Evolutionary conservation across 2,113 vertebrate genomes (phyloP), one percentile per base, ranked within the genome.

Genomic region (Eublepharis macularius): DNA sequence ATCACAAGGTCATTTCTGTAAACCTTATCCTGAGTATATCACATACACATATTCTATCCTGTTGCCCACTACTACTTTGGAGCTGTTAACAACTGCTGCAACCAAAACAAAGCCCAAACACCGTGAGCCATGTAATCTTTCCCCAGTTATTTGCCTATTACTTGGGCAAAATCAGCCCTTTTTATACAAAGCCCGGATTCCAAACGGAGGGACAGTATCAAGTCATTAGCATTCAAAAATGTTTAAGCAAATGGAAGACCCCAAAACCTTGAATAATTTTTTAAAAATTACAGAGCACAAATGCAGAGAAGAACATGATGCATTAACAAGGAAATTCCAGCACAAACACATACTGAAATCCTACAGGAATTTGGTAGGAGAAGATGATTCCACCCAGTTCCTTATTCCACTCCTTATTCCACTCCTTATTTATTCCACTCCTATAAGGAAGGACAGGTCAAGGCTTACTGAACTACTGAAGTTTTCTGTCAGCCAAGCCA

Each of bases 211-310:
- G 85, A 70, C 86, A 88, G 80, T 72, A 83, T 84, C 88, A 94
- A 85, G 88, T 83, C 17, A 77, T 92, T 88, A 91, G 77, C 82
- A 51, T 85, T 91, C 16, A 92, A 92, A 79, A 91, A 92, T 93
- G 93, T 94, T 94, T 92, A 95, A 89, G 78, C 89, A 91, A 34
- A 82, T 77, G 77, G 89, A 80, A 91, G 89, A 91, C 85, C 81
- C 3, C 4, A 54, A 83, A 86, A 85, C 69, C 80, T 39, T 88
- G 86, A 86, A 90, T 92, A 89, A 54, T 19, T 54, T 54, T 19
- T 60, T 83, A 63, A 87, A 47, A 87, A 90, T 45, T 47, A 91
- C 87, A 94, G 92, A 39, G 82, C 89, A 92, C 92, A 93, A 43
- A 95, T 93, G 92, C 75, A 91, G 70, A 51, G 74, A 57, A 1